phyloP scores from a whole-genome alignment of 2,888 invertebrate genomes.

The Neoaliturus tenellus region DNA sequence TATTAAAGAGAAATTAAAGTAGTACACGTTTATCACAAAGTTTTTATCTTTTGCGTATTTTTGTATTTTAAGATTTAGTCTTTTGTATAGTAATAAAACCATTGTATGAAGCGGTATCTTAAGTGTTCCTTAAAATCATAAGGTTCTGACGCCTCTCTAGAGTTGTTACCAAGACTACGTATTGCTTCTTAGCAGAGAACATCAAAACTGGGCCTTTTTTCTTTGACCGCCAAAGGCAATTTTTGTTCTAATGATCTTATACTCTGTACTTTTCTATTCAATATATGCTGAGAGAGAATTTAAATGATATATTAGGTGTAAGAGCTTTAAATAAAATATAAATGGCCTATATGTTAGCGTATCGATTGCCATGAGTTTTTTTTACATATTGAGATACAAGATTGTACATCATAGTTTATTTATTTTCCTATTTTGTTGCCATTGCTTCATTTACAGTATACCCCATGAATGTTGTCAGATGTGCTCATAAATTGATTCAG shows the following conservation, averaged over 20 bases:
- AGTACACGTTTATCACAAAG: conserved; percentile 46
- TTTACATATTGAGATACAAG: not conserved
- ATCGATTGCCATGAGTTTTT: not conserved
- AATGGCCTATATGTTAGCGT: conserved; percentile 41
- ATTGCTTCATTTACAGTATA: not conserved
- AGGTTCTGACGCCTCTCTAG: conserved; percentile 13
- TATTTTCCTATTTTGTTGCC: conserved; percentile 17
- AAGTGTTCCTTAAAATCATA: conserved; percentile 53
- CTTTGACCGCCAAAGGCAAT: not conserved
- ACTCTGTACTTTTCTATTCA: not conserved
- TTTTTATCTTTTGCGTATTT: conserved; percentile 57
- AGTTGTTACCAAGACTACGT: conserved; percentile 37
- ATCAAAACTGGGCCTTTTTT: no score
- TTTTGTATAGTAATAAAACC: conserved; percentile 57
- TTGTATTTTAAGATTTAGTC: conserved; percentile 56
- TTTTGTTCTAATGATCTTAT: not conserved
- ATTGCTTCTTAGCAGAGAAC: no score
- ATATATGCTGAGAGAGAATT: conserved; percentile 6
- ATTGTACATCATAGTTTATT: conserved; percentile 9
- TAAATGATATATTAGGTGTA: conserved; percentile 23
- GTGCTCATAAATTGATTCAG: not conserved
- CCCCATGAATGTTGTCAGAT: no score
- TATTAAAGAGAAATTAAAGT: conserved; percentile 26
- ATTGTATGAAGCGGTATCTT: conserved; percentile 23
- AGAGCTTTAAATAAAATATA: conserved; percentile 38